A percentile compares a stretch with the other conserved stretches of the same genome.
Evolutionary conservation across 2,888 invertebrate genomes (phyloP).

Genomic region (Cyrtodaria siliqua): DNA sequence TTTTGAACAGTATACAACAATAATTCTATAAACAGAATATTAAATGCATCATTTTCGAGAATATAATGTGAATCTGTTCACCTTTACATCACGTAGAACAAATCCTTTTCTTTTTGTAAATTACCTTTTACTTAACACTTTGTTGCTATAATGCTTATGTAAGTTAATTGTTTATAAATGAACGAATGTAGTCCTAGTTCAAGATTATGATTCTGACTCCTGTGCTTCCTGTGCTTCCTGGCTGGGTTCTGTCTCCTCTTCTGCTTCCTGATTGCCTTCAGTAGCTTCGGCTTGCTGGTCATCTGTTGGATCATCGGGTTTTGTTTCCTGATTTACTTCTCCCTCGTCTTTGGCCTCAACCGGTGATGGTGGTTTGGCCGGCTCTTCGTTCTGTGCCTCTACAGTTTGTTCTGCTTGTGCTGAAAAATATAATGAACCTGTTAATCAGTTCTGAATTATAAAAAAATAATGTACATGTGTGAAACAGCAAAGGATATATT

Average conservation of each 20-base stretch:
- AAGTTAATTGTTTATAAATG: too few species aligned
- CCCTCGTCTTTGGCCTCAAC: constrained; percentile 40
- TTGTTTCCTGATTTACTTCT: constrained; percentile 51
- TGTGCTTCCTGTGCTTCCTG: constrained; percentile 2
- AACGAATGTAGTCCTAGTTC: too few species aligned
- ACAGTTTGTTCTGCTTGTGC: constrained; percentile 30
- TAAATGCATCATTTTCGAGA: too few species aligned
- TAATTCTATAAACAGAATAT: too few species aligned
- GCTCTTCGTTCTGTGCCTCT: constrained; percentile 51
- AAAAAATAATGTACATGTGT: too few species aligned
- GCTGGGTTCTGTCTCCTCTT: constrained; percentile 27
- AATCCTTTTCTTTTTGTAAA: too few species aligned
- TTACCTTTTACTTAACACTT: too few species aligned
- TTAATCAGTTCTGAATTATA: not conserved
- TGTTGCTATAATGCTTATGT: too few species aligned
- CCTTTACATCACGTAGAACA: too few species aligned
- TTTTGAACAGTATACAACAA: too few species aligned
- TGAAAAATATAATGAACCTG: not conserved
- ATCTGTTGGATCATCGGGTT: constrained; percentile 14
- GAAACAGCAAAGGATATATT: too few species aligned
- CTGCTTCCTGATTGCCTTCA: constrained; percentile 32
- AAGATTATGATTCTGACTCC: not conserved
- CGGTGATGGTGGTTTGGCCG: constrained; percentile 55
- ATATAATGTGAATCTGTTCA: too few species aligned
- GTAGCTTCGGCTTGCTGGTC: constrained; percentile 23